Evolutionary conservation across 1,140 invertebrate genomes (phyloP).

Genomic region (Papilio glaucus): DNA sequence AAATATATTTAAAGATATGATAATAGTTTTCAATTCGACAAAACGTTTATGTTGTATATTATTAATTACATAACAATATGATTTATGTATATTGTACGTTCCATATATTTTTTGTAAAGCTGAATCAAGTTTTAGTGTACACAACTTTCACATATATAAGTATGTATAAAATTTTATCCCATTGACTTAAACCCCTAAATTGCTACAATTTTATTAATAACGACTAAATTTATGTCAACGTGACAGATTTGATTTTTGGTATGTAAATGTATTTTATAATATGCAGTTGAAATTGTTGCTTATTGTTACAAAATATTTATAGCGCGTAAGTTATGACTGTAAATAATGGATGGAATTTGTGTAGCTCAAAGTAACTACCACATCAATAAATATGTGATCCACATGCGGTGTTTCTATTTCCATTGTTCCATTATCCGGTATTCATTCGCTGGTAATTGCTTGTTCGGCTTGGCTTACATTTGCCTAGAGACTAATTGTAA

Average conservation of each 20-base stretch:
- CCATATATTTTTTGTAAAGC: neutral
- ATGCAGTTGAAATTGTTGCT: constrained; percentile 70
- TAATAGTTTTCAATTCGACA: no score
- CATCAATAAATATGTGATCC: constrained; percentile 64
- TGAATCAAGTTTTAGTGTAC: neutral
- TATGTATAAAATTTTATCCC: neutral
- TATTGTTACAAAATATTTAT: constrained; percentile 72
- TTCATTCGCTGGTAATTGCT: neutral
- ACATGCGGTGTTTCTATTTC: constrained; percentile 41
- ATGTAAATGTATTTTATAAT: constrained; percentile 42
- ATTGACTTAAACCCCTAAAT: neutral
- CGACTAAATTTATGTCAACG: neutral
- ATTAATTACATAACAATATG: no score
- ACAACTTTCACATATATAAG: neutral
- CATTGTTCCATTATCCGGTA: constrained; percentile 1
- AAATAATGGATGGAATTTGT: constrained; percentile 68
- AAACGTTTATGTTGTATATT: no score
- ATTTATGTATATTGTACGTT: no score
- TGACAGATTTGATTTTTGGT: neutral
- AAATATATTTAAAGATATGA: no score
- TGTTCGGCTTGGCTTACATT: constrained; percentile 21
- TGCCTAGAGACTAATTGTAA: constrained; percentile 13
- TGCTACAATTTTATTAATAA: neutral
- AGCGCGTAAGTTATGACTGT: constrained; percentile 64
- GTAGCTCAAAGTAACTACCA: constrained; percentile 72